Conservation (phyloP, 1,140 invertebrate species). For the Bombus polaris region DNA sequence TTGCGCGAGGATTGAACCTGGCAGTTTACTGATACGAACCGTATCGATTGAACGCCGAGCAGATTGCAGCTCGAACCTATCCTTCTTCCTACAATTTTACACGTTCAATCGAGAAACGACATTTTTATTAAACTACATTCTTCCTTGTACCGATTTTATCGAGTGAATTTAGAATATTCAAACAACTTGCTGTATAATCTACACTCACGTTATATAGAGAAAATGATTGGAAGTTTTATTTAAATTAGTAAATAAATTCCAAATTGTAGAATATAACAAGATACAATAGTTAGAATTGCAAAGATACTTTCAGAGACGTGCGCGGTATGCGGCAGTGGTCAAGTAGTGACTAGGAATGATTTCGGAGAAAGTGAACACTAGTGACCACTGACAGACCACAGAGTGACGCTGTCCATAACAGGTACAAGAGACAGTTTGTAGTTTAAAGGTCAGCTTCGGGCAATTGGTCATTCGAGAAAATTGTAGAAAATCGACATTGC, state of each 20-base stretch:
- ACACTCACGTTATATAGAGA: not conserved
- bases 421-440: not conserved
- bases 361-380: not conserved
- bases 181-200: not conserved
- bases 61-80: not conserved
- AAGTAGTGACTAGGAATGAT: not conserved
- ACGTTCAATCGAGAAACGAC: not conserved
- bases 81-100: not conserved
- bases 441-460: not conserved
- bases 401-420: too few species aligned
- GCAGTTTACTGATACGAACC: constrained; percentile 11
- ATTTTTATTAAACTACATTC: not conserved
- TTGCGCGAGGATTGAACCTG: constrained; percentile 37
- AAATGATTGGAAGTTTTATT: not conserved
- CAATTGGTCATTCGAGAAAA: not conserved
- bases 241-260: not conserved
- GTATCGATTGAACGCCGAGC: constrained; percentile 15
- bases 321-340: not conserved
- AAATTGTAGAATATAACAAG: not conserved
- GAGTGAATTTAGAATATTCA: not conserved
- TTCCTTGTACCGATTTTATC: not conserved
- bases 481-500: not conserved
- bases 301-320: not conserved
- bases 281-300: not conserved
- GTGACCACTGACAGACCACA: not conserved